Conservation (phyloP, 2,888 invertebrate species). For the Himalopsyche japonica region DNA sequence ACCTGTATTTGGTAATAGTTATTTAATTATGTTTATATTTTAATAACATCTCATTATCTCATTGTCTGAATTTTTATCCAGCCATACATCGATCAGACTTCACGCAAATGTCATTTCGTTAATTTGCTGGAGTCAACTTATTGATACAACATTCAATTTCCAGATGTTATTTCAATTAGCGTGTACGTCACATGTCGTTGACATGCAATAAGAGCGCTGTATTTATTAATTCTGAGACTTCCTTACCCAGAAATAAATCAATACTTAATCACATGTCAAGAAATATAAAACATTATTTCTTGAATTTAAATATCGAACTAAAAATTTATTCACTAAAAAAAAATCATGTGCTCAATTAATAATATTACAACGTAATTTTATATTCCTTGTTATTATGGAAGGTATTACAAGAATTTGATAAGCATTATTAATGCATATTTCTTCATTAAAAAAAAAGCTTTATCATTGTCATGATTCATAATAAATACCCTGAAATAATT, state of each 20-base stretch:
- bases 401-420: too few species aligned
- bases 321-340: too few species aligned
- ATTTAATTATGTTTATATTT: neutral
- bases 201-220: slow-evolving; percentile 2
- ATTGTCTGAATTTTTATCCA: neutral
- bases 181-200: slow-evolving; percentile 13
- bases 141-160: slow-evolving; percentile 33
- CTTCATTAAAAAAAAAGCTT: too few species aligned
- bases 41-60: neutral
- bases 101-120: slow-evolving; percentile 17
- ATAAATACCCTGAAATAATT: too few species aligned
- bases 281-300: neutral
- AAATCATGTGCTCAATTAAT: too few species aligned
- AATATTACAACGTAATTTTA: too few species aligned
- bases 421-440: too few species aligned
- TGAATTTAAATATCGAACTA: neutral
- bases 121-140: slow-evolving; percentile 10
- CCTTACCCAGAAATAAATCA: neutral
- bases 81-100: neutral
- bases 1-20: slow-evolving; percentile 9
- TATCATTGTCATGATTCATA: too few species aligned
- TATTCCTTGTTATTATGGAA: too few species aligned
- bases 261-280: neutral
- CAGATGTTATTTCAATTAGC: slow-evolving; percentile 30
- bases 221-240: slow-evolving; percentile 4